Evolutionary conservation across 2,888 invertebrate species (phyloP), one percentile per base, ranked within the genome.

Genomic region (Subacronicta megacephala): DNA sequence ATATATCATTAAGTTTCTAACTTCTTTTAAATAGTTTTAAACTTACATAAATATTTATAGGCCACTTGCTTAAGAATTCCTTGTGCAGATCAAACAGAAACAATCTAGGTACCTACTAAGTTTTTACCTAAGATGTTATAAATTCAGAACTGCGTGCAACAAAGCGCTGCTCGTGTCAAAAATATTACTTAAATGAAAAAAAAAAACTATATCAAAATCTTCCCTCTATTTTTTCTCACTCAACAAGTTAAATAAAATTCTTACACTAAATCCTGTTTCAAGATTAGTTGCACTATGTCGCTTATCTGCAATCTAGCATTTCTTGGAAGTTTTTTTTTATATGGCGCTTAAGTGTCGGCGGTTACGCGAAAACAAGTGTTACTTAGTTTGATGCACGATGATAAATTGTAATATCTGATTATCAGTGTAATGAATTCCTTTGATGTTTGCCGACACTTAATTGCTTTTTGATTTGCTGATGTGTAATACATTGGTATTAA

Each of bases 401-500:
- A 75, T 76, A 75, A 70, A 65, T 36, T 68, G 53, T 54, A 71
- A 62, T 73, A 73, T 76, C 62, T 37, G 52, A 56, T 71, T 59
- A 70, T 70, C 59, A 36, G 13, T 54, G 38, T 56, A 58, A 50
- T 55, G 53, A 50, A 73, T 71, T 67, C 61, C 38, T 69, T 76
- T 75, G 53, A 64, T 49, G 59, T 67, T 42, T 58, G 45, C 74
- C 77, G 75, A 53, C 66, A 47, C 29, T 46, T 64, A 62, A 62
- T 75, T 64, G 75, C 47, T 38, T 65, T 73, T 54, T 43, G 36
- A 51, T 61, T 42, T 43, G 18, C 31, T 62, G 18, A 45, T 33
- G 45, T 52, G 55, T 58, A 43, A 44, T 49, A 40, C 4, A n/a
- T 53, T 43, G 36, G 13, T 20, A 16, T 47, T 44, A 9, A 45